phyloP scores from a whole-genome alignment of 2,113 vertebrate species.

The Toxostoma redivivum region DNA sequence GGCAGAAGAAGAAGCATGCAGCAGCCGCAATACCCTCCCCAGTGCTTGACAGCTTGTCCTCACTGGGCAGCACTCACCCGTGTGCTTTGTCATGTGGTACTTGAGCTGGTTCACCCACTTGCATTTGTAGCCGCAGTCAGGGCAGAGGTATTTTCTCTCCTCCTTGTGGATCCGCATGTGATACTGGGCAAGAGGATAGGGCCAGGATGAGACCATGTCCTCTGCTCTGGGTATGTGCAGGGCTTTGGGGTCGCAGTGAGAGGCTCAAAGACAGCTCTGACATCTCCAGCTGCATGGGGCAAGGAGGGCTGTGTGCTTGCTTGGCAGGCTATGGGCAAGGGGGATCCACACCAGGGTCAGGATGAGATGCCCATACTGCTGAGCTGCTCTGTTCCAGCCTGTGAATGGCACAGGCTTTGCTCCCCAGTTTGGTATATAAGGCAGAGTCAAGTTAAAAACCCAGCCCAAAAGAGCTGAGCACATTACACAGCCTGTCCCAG shows the following conservation, averaged over 20 bases:
- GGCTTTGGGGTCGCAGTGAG: neutral
- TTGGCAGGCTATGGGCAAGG: neutral
- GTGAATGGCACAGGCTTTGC: neutral
- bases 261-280: neutral
- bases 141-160: slow-evolving; percentile 94
- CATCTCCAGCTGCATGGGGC: neutral
- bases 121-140: slow-evolving; percentile 97
- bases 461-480: neutral
- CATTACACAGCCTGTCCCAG: neutral
- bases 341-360: neutral
- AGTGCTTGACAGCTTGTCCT: accelerated
- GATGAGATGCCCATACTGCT: neutral
- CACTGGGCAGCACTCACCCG: slow-evolving; percentile 71
- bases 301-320: neutral
- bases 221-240: neutral
- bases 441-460: neutral
- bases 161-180: slow-evolving; percentile 97
- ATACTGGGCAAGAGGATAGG: slow-evolving; percentile 72
- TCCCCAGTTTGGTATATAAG: neutral
- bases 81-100: slow-evolving; percentile 98
- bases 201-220: neutral
- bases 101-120: slow-evolving; percentile 99
- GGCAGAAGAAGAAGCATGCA: neutral
- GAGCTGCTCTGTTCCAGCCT: neutral
- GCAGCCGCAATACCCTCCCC: neutral